Conservation (phyloP, 2,888 invertebrate species). For the Ommatoiulus sabulosus region DNA sequence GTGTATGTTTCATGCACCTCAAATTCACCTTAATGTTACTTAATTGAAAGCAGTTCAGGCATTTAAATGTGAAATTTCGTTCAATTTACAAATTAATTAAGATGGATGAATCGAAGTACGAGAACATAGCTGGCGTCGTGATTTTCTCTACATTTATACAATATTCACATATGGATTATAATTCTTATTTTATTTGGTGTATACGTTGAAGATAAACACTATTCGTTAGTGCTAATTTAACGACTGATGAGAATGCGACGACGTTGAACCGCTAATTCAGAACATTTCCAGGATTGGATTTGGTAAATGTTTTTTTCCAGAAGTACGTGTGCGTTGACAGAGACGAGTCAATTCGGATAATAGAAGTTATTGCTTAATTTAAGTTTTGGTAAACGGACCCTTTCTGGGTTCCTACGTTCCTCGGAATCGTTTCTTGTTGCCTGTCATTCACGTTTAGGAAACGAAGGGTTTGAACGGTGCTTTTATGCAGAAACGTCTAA, state of each 20-base stretch:
- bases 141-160: too few species aligned
- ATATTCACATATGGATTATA: too few species aligned
- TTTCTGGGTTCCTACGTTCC: background rate
- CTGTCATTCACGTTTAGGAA: constrained; percentile 10
- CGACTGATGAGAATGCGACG: background rate
- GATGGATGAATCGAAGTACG: too few species aligned
- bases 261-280: background rate
- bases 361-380: background rate
- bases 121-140: too few species aligned
- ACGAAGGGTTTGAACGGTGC: background rate
- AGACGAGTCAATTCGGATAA: background rate
- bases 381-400: background rate
- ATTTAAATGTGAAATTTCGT: too few species aligned
- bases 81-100: too few species aligned
- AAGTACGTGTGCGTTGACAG: background rate
- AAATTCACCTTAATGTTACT: too few species aligned
- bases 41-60: too few species aligned
- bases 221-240: background rate
- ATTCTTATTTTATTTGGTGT: too few species aligned
- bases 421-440: background rate
- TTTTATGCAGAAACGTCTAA: background rate
- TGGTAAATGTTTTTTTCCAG: background rate
- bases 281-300: background rate
- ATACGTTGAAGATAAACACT: too few species aligned
- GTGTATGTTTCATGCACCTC: too few species aligned